Conservation (phyloP, 2,113 vertebrate genomes). For the Amphiprion percula region DNA sequence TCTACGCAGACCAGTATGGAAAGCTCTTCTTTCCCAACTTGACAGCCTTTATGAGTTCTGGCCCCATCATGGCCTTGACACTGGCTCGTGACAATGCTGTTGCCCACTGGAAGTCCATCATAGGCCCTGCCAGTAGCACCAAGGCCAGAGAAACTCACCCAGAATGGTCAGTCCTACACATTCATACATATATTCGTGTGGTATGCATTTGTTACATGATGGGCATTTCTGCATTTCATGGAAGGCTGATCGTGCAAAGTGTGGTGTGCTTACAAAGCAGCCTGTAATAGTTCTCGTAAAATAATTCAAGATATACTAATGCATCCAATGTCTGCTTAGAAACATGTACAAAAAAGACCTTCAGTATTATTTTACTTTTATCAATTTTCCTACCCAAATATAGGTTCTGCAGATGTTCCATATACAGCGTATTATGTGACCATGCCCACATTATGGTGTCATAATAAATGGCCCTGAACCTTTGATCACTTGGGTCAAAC, state of each 20-base stretch:
- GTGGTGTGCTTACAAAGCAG: no score
- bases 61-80: slow-evolving; percentile 88
- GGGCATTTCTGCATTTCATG: background rate
- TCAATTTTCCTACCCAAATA: no score
- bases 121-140: slow-evolving; percentile 89
- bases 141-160: slow-evolving; percentile 90
- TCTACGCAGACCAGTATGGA: slow-evolving; percentile 93
- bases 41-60: slow-evolving; percentile 97
- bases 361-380: no score
- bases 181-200: background rate
- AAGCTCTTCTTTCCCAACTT: slow-evolving; percentile 92
- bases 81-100: slow-evolving; percentile 89
- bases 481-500: background rate
- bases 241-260: background rate
- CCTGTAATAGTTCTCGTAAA: no score
- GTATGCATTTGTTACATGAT: background rate
- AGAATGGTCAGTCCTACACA: slow-evolving; percentile 85
- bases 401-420: no score
- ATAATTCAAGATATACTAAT: no score
- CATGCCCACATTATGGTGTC: no score
- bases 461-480: no score
- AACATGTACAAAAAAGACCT: no score
- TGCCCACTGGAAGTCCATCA: slow-evolving; percentile 90
- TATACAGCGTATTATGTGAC: no score
- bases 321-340: no score